Percentiles rank a stretch among this genome's conserved stretches.
phyloP scores from a whole-genome alignment of 2,113 vertebrate species.

The Austrofundulus limnaeus region DNA sequence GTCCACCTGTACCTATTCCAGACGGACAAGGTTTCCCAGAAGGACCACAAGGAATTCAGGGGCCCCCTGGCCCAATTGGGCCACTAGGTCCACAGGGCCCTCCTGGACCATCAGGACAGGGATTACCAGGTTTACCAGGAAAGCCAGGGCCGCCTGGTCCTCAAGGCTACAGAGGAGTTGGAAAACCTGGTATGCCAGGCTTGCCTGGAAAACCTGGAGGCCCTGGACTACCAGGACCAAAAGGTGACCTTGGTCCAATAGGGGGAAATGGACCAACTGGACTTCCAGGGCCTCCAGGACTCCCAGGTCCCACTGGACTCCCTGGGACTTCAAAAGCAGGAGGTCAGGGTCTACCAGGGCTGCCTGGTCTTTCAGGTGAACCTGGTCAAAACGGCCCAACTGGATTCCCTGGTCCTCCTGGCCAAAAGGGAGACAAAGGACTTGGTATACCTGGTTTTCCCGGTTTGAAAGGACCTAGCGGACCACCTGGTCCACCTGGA shows the following conservation, averaged over 20 bases:
- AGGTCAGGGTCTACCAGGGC: conserved; percentile 88
- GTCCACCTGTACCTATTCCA: conserved; percentile 61
- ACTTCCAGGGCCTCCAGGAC: conserved; percentile 69
- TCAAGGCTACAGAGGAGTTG: conserved; percentile 75
- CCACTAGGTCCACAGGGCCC: conserved; percentile 87
- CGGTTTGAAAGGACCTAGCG: conserved; percentile 86
- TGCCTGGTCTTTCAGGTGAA: conserved; percentile 83
- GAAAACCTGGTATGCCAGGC: conserved; percentile 79
- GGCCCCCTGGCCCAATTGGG: conserved; percentile 85
- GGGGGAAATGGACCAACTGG: conserved; percentile 72
- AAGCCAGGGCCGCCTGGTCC: conserved; percentile 73
- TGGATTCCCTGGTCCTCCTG: conserved; percentile 82
- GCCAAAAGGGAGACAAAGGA: conserved; percentile 89
- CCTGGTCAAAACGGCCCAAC: conserved; percentile 88
- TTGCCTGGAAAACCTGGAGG: conserved; percentile 78
- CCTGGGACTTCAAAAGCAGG: conserved; percentile 87
- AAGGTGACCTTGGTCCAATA: conserved; percentile 71
- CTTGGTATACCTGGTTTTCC: conserved; percentile 86
- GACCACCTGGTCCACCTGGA: conserved; percentile 85
- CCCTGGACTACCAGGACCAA: conserved; percentile 66
- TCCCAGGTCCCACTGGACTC: conserved; percentile 75
- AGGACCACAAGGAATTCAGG: conserved; percentile 84
- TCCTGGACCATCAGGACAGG: conserved; percentile 84
- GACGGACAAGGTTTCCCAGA: conserved; percentile 83
- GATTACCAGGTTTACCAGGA: conserved; percentile 69